These are phyloP conservation scores for Cosmia trapezina DNA, from an alignment of 2,888 invertebrate genomes.

Conservation along the genomic window DNA sequence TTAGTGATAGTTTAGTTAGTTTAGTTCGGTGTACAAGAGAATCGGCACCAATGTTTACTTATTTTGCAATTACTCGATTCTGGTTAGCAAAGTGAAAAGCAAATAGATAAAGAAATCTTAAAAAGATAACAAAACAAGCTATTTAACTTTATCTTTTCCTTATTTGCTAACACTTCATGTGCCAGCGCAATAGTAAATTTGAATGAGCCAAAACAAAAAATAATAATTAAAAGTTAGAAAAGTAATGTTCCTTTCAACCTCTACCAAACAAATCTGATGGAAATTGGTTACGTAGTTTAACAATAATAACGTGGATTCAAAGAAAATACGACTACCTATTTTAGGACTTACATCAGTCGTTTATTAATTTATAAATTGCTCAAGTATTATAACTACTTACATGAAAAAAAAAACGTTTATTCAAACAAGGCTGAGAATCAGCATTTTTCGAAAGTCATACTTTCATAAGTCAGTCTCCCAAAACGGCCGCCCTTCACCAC, in stretches of 20 bases:
- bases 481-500: neutral
- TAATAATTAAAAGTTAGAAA: neutral
- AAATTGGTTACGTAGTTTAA: neutral
- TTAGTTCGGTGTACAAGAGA: too few relatives aligned
- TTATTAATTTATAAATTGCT: neutral
- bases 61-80: neutral
- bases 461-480: neutral
- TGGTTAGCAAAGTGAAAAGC: neutral
- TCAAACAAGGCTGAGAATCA: neutral
- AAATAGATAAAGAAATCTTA: conserved; percentile 6
- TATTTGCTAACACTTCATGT: conserved; percentile 5
- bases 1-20: too few relatives aligned
- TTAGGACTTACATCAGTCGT: neutral
- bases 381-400: too few relatives aligned
- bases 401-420: neutral
- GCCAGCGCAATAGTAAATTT: neutral
- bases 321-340: neutral
- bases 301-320: neutral
- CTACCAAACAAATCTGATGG: neutral
- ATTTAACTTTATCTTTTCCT: conserved; percentile 16
- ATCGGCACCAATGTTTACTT: too few relatives aligned
- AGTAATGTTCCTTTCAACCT: neutral
- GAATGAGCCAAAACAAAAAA: neutral
- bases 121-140: conserved; percentile 3
- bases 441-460: neutral